phyloP scores from a whole-genome alignment of 2,888 invertebrate genomes.

The Prosopocoilus inquinatus region DNA sequence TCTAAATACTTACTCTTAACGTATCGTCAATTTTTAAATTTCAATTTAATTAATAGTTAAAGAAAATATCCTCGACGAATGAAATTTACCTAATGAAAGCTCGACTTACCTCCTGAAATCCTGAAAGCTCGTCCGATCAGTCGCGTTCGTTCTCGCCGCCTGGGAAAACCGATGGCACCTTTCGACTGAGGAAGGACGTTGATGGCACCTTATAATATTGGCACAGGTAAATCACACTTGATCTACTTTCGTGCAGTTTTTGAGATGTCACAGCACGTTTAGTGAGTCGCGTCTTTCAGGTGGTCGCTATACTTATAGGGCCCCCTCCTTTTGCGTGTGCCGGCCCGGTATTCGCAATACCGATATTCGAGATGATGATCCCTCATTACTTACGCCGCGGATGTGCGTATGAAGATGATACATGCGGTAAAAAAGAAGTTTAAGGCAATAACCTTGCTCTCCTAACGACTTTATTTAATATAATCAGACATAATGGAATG shows the following conservation, averaged over 20 bases:
- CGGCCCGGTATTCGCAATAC: conserved; percentile 27
- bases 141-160: too few relatives aligned
- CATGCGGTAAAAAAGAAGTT: not conserved
- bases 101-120: not conserved
- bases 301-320: conserved; percentile 44
- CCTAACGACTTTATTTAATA: not conserved
- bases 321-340: conserved; percentile 37
- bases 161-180: too few relatives aligned
- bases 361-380: conserved; percentile 23
- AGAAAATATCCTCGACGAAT: too few relatives aligned
- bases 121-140: not conserved
- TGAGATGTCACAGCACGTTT: conserved; percentile 38
- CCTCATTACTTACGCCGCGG: not conserved
- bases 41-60: too few relatives aligned
- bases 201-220: conserved; percentile 7
- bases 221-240: conserved; percentile 13
- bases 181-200: not conserved
- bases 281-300: conserved; percentile 38
- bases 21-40: too few relatives aligned
- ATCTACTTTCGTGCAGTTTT: conserved; percentile 33
- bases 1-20: too few relatives aligned
- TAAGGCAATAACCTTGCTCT: not conserved
- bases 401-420: not conserved
- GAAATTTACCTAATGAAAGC: too few relatives aligned
- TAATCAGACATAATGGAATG: too few relatives aligned